Evolutionary conservation across 2,888 invertebrate genomes (phyloP).

Genomic region (Plebejus melissa): DNA sequence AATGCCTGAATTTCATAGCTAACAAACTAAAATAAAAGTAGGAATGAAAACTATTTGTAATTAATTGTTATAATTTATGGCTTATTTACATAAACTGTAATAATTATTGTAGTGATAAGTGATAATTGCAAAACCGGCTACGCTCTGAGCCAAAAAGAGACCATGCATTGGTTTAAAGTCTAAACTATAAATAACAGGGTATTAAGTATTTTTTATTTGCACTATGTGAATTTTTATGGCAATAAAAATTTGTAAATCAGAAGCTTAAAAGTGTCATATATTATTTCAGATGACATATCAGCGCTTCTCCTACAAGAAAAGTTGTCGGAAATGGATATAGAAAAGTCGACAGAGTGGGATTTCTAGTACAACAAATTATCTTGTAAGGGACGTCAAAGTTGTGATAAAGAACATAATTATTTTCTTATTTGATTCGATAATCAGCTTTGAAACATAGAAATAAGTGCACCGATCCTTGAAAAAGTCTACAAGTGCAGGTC

Average conservation of each 20-base stretch:
- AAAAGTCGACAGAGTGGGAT: constrained; percentile 82
- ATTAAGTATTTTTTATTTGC: background rate
- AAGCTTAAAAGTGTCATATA: background rate
- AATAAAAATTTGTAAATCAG: background rate
- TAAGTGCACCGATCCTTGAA: background rate
- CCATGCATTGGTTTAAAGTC: too few relatives aligned
- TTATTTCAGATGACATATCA: constrained; percentile 80
- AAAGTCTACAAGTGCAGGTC: background rate
- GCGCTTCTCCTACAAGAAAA: constrained; percentile 79
- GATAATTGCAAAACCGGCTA: too few relatives aligned
- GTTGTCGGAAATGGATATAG: constrained; percentile 80
- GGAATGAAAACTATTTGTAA: too few relatives aligned
- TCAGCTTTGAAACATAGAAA: background rate
- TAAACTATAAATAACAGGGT: too few relatives aligned
- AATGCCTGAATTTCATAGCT: too few relatives aligned
- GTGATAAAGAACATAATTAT: background rate
- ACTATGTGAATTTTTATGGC: background rate
- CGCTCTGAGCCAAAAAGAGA: too few relatives aligned
- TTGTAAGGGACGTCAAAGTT: constrained; percentile 20
- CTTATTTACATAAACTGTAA: too few relatives aligned
- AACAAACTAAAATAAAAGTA: too few relatives aligned
- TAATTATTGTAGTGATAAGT: too few relatives aligned
- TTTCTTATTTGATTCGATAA: background rate
- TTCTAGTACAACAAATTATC: constrained; percentile 58
- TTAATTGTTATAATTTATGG: too few relatives aligned